Evolutionary conservation across 2,113 vertebrate species (phyloP).

Genomic region (Entosphenus tridentatus): DNA sequence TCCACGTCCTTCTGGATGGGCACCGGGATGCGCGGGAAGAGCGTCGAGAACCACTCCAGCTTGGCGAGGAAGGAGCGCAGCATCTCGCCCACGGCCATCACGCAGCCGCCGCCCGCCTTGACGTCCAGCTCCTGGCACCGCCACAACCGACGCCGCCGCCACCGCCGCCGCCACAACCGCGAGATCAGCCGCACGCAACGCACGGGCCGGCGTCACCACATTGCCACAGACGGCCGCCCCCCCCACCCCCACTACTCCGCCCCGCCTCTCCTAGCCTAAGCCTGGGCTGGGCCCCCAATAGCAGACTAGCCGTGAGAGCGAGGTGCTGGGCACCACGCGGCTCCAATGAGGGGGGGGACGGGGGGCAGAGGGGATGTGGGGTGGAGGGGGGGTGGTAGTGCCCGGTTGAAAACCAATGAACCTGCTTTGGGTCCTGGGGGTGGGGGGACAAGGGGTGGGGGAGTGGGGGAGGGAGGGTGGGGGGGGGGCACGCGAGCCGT

Average conservation of each 20-base stretch:
- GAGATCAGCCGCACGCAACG: no score
- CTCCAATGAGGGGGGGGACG: neutral
- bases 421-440: neutral
- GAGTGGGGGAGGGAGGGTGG: neutral
- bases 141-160: no score
- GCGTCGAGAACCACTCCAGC: conserved; percentile 91
- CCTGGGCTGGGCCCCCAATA: no score
- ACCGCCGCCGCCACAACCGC: no score
- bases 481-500: neutral
- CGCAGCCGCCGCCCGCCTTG: conserved; percentile 83
- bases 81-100: conserved; percentile 96
- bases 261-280: no score
- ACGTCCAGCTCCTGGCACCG: conserved; percentile 72
- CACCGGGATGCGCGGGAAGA: conserved; percentile 92
- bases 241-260: no score
- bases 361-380: neutral
- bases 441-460: neutral
- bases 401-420: neutral
- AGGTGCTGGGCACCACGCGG: no score
- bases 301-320: no score
- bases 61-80: conserved; percentile 91
- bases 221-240: no score
- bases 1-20: conserved; percentile 91
- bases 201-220: no score
- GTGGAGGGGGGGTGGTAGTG: neutral